Evolutionary conservation across 2,113 vertebrate species (phyloP), one percentile per base, ranked within the genome.

Genomic region (Ancistrus triradiatus): DNA sequence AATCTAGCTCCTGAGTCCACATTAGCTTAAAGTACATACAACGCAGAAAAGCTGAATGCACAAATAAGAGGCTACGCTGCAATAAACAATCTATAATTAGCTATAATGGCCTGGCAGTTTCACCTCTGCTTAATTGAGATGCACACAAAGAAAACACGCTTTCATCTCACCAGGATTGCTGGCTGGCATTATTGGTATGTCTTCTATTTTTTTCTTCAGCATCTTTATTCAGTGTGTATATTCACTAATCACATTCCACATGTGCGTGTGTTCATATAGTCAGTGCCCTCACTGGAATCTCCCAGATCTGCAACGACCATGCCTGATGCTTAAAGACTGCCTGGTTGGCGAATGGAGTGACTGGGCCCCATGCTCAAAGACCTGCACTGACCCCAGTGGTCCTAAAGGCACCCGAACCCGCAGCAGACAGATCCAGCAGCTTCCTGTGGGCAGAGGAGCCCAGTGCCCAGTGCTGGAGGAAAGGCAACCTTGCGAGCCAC

Each of bases 221-320:
- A 18, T 46, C 43, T 18, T 17, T 46, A 17, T 3, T 46, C 31
- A 13, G 8, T 25, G 10, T 2, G 22, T 51, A 13, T 1, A 27
- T 51, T 28, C 31, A 13, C 9, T 21, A 8, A 0, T 55, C 15
- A 9, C 10, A 35, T 24, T 33, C 3, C 19, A 53, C 10, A 5
- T 0, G 11, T 55, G 35, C 15, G 28, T 78, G 68, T 52, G 8
- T 56, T 1, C 2, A 40, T 66, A 1, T 83, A 98, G 96, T 78
- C 87, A 92, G 72, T 98, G 96, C 73, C 77, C 82, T 4, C 88
- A 88, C 68, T 90, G 94, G 59, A 93, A 90, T 57, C 69, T 94
- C 48, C 94, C 95, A 4, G 76, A 90, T 69, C 93, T 90, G 0
- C 88, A 97, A 85, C 95, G 95, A 80, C 90, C 95, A 59, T 99